A percentile compares a stretch with the other conserved stretches of the same genome.
phyloP scores from a whole-genome alignment of 2,797 vertebrate genomes.

The Dicrostonyx torquatus region DNA sequence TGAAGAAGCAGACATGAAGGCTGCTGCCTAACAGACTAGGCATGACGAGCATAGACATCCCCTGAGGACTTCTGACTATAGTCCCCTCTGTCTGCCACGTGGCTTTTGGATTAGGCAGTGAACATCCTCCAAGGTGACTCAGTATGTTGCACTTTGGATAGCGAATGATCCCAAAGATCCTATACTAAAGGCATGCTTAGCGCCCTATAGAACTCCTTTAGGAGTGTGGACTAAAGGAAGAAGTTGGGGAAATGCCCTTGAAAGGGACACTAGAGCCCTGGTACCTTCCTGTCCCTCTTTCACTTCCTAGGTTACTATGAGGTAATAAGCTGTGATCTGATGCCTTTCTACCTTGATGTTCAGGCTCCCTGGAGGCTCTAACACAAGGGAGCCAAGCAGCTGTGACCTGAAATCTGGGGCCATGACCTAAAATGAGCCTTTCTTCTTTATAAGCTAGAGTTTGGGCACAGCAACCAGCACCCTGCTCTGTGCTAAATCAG shows the following conservation, averaged over 20 bases:
- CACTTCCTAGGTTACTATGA: neutral
- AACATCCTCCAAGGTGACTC: neutral
- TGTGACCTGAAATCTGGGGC: neutral
- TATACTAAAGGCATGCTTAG: no score
- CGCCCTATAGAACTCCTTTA: no score
- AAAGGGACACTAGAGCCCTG: neutral
- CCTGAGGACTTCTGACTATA: neutral
- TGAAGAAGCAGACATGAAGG: neutral
- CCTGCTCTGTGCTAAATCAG: neutral
- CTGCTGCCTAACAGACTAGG: neutral
- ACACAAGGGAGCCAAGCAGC: neutral
- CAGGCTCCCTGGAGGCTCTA: no score
- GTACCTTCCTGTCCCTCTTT: neutral
- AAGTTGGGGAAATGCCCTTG: neutral
- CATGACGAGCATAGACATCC: neutral
- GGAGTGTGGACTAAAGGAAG: neutral
- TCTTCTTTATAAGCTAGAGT: neutral
- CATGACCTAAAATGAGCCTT: neutral
- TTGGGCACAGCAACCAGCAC: neutral
- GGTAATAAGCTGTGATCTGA: neutral
- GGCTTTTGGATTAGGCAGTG: neutral
- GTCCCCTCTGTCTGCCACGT: neutral
- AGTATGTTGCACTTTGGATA: neutral
- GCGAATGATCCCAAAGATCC: neutral
- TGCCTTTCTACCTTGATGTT: no score